Evolutionary conservation across 2,797 vertebrate species (phyloP), one percentile per base, ranked within the genome.

Genomic region (Xiphophorus birchmanni): DNA sequence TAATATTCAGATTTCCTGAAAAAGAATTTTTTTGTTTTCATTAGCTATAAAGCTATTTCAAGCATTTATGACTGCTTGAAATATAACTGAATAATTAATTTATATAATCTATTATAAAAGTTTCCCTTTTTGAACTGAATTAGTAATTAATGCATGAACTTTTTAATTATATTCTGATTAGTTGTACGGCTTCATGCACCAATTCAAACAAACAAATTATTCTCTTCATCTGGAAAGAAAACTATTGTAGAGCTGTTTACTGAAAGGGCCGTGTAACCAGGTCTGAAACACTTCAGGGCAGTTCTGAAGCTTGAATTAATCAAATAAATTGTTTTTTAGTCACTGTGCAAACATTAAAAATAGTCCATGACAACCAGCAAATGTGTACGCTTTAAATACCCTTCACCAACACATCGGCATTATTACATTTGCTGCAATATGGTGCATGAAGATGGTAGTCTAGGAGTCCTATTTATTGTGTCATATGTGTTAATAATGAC

Each of bases 401-500:
- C 17, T 37, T 37, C 63, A 65, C 15, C 21, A 7, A n/a, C 13
- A 15, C 12, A 50, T 47, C 40, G 6, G n/a, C 35, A 37, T 40
- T 4, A 37, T 13, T 15, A n/a, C 40, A 44, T 71, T 72, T 23
- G n/a, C 13, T 56, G 35, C 50, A 44, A 23, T 12, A 69, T 21
- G 26, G 18, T 52, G 35, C 6, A 35, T 54, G 69, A 45, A 81
- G 13, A 60, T 29, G 32, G 44, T 21, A 18, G 45, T 18, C 69
- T 52, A 11, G 10, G 18, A 52, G 13, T 15, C 45, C 45, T 37
- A 48, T 81, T 50, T 44, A 76, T 10, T 47, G 48, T 60, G 32
- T 74, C 67, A 2, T 0, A 23, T 74, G 52, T 72, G 56, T 83
- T 81, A 74, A 81, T 37, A 65, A 67, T 17, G 52, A 42, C 17